These are phyloP conservation scores for Aplysia californica DNA, from an alignment of 1,140 invertebrate genomes.

Conservation along the genomic window DNA sequence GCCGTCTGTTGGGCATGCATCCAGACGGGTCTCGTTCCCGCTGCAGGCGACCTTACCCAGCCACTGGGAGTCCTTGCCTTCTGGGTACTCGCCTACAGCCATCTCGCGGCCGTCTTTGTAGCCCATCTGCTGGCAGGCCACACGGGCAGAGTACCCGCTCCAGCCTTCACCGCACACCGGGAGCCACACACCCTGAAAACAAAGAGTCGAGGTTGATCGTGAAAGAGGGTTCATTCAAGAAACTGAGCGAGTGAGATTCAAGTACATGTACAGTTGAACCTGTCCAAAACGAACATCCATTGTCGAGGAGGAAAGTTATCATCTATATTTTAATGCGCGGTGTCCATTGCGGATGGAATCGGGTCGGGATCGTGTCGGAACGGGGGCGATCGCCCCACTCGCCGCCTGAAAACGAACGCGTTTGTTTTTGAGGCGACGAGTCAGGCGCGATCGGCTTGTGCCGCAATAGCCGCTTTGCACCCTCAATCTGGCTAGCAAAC, in stretches of 20 bases:
- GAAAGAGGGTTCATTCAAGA: background rate
- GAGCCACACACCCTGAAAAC: conserved; percentile 81
- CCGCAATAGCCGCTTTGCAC: too few species aligned
- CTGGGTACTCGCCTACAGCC: conserved; percentile 5
- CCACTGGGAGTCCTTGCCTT: conserved; percentile 73
- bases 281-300: background rate
- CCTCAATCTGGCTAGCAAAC: too few species aligned
- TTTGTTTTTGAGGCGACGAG: too few species aligned
- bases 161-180: conserved; percentile 92
- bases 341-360: too few species aligned
- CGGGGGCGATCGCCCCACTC: background rate
- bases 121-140: conserved; percentile 76
- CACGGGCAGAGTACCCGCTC: conserved; percentile 83
- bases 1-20: conserved; percentile 83
- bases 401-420: too few species aligned
- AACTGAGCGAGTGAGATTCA: background rate
- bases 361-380: background rate
- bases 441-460: too few species aligned
- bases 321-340: background rate
- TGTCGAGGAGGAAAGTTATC: background rate
- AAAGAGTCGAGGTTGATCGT: background rate
- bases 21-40: conserved; percentile 80
- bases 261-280: background rate
- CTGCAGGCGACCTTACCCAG: conserved; percentile 90
- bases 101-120: conserved; percentile 35